Conservation (phyloP, 2,797 vertebrate species). For the Apogon talboti region DNA sequence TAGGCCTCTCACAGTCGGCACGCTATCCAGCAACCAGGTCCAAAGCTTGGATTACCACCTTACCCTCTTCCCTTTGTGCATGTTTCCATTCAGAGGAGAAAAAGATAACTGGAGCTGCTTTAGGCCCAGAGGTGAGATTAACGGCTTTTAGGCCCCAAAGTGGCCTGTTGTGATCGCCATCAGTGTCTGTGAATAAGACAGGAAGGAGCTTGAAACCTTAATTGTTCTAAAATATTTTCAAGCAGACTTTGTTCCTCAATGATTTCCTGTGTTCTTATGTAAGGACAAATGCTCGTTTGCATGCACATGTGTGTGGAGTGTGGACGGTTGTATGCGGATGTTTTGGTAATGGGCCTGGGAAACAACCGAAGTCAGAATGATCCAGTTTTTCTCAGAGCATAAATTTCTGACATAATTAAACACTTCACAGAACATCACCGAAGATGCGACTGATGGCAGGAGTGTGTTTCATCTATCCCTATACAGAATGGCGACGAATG, state of each 20-base stretch:
- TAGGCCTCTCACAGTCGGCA: constrained; percentile 73
- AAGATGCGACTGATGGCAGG: constrained; percentile 58
- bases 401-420: constrained; percentile 78
- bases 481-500: constrained; percentile 65
- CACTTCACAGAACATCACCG: constrained; percentile 61
- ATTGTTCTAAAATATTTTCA: constrained; percentile 21
- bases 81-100: constrained; percentile 64
- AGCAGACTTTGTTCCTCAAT: constrained; percentile 19
- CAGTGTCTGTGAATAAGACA: constrained; percentile 39
- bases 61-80: constrained; percentile 74
- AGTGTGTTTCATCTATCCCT: constrained; percentile 62
- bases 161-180: constrained; percentile 41
- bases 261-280: neutral
- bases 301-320: constrained; percentile 20
- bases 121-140: constrained; percentile 73
- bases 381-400: constrained; percentile 67
- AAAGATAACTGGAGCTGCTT: constrained; percentile 69
- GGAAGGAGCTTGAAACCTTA: constrained; percentile 30
- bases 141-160: constrained; percentile 54
- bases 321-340: no score
- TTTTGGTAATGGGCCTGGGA: constrained; percentile 54
- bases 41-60: constrained; percentile 76
- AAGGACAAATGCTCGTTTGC: neutral
- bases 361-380: constrained; percentile 52
- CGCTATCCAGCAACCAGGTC: constrained; percentile 71